Evolutionary conservation across 2,888 invertebrate species (phyloP).

Genomic region (Corbicula japonica): DNA sequence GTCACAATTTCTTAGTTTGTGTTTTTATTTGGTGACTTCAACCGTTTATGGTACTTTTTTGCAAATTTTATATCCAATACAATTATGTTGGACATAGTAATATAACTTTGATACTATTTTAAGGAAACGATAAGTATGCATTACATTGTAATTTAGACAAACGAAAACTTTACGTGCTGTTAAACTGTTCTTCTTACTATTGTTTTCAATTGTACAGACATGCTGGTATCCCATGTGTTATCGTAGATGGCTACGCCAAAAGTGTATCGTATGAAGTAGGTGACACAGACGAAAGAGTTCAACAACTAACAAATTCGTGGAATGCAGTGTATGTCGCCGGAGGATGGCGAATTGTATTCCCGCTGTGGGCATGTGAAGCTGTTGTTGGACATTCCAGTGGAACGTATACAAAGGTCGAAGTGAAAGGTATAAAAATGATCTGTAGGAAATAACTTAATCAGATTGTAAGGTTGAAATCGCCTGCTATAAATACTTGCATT

Average conservation of each 20-base stretch:
- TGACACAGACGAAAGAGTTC: conserved; percentile 55
- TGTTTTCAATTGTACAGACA: conserved; percentile 59
- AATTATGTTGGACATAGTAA: no score
- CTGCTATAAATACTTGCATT: no score
- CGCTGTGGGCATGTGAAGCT: conserved; percentile 75
- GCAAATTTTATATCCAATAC: no score
- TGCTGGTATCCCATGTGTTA: conserved; percentile 71
- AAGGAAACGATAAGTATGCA: no score
- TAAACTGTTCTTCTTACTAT: neutral
- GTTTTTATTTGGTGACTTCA: no score
- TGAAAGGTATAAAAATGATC: conserved; percentile 59
- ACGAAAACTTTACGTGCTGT: no score
- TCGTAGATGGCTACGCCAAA: conserved; percentile 75
- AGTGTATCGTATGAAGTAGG: conserved; percentile 76
- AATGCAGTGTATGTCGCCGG: conserved; percentile 74
- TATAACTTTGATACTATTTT: no score
- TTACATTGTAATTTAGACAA: neutral
- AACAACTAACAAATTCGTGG: conserved; percentile 71
- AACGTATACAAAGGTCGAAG: conserved; percentile 71
- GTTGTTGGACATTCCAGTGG: conserved; percentile 60
- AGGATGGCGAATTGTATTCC: conserved; percentile 77
- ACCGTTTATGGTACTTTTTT: no score
- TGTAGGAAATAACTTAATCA: no score
- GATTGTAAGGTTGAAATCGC: no score
- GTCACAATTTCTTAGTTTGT: no score